Evolutionary conservation across 2,113 vertebrate genomes (phyloP).

Genomic region (Cryptotis parvus): DNA sequence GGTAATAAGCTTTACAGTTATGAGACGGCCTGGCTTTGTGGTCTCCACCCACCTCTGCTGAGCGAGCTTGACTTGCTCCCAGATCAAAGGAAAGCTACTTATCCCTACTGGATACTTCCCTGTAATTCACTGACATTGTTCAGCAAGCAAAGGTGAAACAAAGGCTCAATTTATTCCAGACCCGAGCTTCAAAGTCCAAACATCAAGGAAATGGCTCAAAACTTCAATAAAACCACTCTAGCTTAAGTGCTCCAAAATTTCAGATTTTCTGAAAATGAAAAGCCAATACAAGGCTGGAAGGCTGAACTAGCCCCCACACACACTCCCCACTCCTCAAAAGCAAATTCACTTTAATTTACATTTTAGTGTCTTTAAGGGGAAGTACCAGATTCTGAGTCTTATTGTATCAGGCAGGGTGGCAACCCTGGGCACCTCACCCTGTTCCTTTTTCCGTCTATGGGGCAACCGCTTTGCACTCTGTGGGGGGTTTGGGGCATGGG

Average conservation of each 20-base stretch:
- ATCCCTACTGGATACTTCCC: conserved; percentile 22
- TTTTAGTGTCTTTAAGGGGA: conserved; percentile 50
- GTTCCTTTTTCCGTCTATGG: neutral
- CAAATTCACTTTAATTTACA: conserved; percentile 55
- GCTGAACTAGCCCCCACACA: neutral
- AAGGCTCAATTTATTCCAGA: conserved; percentile 53
- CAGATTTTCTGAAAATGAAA: conserved; percentile 31
- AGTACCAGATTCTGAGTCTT: neutral
- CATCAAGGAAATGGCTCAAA: conserved; percentile 58
- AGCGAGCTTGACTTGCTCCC: neutral
- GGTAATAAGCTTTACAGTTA: no score
- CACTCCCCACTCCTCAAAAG: neutral
- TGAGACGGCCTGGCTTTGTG: neutral
- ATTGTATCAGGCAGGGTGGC: neutral
- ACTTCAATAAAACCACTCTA: conserved; percentile 40
- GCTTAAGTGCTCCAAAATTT: conserved; percentile 50
- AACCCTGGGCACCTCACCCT: fast-evolving
- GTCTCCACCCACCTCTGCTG: neutral
- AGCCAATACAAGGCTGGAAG: conserved; percentile 29
- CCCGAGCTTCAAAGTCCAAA: conserved; percentile 62
- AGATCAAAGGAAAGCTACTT: conserved; percentile 50
- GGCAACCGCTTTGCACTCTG: neutral
- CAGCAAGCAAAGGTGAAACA: conserved; percentile 48
- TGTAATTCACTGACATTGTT: neutral
- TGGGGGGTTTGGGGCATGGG: neutral